Evolutionary conservation across 2,888 invertebrate species (phyloP).

Genomic region (Embidobia sp.): DNA sequence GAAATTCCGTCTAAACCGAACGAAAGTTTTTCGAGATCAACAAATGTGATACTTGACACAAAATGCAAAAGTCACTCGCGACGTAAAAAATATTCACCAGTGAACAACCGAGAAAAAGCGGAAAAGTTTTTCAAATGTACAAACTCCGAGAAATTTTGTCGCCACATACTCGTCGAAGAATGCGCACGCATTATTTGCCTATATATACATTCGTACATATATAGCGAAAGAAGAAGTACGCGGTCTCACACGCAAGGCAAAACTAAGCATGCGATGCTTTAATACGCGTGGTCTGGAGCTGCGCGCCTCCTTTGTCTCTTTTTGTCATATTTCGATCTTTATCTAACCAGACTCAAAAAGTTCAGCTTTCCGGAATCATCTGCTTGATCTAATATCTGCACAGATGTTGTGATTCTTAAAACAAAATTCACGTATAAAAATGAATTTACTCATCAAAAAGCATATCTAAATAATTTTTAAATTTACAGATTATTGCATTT

Average conservation of each 20-base stretch:
- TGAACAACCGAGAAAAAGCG: neutral
- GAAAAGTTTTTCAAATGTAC: neutral
- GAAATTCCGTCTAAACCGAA: too few relatives aligned
- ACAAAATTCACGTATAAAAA: too few relatives aligned
- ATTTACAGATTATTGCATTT: too few relatives aligned
- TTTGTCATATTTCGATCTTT: slow-evolving; percentile 13
- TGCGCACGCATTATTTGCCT: slow-evolving; percentile 53
- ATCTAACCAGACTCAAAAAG: slow-evolving; percentile 20
- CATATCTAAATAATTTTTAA: too few relatives aligned
- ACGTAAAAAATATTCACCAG: slow-evolving; percentile 1
- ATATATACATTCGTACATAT: slow-evolving; percentile 55
- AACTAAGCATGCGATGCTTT: slow-evolving; percentile 72
- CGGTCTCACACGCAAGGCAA: slow-evolving; percentile 72
- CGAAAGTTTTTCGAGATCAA: too few relatives aligned
- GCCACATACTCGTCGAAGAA: slow-evolving; percentile 38
- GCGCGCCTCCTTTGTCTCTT: slow-evolving; percentile 35
- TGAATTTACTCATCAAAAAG: too few relatives aligned
- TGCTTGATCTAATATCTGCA: too few relatives aligned
- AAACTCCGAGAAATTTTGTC: slow-evolving; percentile 23
- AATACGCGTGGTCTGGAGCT: slow-evolving; percentile 55
- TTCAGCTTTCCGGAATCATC: slow-evolving; percentile 70
- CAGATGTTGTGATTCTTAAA: too few relatives aligned
- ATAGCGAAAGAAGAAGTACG: slow-evolving; percentile 61
- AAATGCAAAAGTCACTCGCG: slow-evolving; percentile 2
- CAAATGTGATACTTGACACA: too few relatives aligned